Evolutionary conservation across 2,113 vertebrate genomes (phyloP).

Genomic region (Gallinago paraguaiae): DNA sequence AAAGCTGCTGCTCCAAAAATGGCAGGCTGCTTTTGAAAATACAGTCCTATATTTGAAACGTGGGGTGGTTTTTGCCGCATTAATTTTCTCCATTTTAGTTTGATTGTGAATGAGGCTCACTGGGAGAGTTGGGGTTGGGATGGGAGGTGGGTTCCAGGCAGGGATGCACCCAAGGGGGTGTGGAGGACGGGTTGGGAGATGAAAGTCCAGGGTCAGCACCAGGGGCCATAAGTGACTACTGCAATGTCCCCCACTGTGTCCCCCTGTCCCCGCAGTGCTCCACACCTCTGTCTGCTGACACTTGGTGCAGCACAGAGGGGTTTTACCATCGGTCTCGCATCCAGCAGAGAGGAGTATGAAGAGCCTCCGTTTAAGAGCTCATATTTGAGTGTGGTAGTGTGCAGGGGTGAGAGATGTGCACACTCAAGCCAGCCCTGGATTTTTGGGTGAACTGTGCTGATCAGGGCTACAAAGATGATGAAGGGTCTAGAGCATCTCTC

Average conservation of each 20-base stretch:
- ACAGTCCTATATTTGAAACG: background rate
- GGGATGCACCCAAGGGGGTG: fast-evolving
- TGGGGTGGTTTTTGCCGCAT: background rate
- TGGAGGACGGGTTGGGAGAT: background rate
- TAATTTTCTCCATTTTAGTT: background rate
- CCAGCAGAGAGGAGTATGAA: background rate
- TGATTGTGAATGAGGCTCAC: background rate
- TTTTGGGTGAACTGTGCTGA: background rate
- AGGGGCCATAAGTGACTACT: background rate
- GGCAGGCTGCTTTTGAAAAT: constrained; percentile 23
- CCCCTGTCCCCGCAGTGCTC: too few relatives aligned
- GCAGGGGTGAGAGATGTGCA: background rate
- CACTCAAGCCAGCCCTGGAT: background rate
- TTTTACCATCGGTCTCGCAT: background rate
- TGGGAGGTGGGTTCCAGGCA: background rate
- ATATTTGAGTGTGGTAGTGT: background rate
- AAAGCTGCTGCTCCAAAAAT: constrained; percentile 53
- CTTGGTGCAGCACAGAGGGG: background rate
- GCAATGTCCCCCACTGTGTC: fast-evolving
- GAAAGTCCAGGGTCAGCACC: background rate
- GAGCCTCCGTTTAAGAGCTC: background rate
- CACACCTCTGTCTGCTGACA: background rate
- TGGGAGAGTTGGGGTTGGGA: background rate
- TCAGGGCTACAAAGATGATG: too few relatives aligned
- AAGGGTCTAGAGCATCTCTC: too few relatives aligned